phyloP scores from a whole-genome alignment of 2,113 vertebrate genomes.

The Athene cunicularia region DNA sequence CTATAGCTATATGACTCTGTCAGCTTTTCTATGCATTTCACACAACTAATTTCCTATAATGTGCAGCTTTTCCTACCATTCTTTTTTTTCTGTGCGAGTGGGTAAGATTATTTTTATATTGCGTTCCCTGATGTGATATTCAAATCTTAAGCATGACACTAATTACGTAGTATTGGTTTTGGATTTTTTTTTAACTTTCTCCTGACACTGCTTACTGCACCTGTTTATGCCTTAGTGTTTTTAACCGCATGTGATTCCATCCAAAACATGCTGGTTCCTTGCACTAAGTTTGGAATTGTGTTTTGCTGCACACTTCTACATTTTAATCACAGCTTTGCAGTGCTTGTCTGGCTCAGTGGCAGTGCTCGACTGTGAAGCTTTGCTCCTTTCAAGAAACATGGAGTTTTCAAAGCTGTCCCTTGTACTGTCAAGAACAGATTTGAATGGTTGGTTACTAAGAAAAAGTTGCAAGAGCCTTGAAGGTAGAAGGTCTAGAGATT shows the following conservation, averaged over 20 bases:
- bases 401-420: not conserved
- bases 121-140: not conserved
- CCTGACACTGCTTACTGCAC: not conserved
- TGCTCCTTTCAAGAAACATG: not conserved
- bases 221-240: not conserved
- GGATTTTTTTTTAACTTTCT: not conserved
- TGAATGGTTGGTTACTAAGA: not conserved
- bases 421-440: not conserved
- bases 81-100: not conserved
- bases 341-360: not conserved
- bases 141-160: not conserved
- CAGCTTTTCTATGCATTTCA: constrained; percentile 40
- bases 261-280: not conserved
- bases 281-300: not conserved
- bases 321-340: not conserved
- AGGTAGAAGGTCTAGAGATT: not conserved
- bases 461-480: not conserved
- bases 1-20: constrained; percentile 25
- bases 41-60: constrained; percentile 28
- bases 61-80: not conserved
- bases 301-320: not conserved
- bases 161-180: not conserved
- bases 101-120: constrained; percentile 9
- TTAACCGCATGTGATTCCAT: not conserved
- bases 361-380: not conserved